Conservation (phyloP, 1,140 invertebrate genomes). For the Aphaenogaster rudis region DNA sequence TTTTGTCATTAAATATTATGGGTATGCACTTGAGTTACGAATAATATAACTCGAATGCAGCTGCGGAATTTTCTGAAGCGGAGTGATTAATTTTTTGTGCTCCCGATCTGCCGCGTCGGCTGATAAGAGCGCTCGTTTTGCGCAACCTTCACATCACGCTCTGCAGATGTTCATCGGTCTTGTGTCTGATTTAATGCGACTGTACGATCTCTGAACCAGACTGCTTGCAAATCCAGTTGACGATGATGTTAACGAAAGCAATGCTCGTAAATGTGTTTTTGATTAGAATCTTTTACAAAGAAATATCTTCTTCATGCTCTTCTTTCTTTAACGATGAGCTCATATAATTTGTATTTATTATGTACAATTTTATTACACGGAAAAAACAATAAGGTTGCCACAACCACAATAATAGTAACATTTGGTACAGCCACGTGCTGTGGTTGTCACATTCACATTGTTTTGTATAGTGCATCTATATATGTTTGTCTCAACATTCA, state of each 20-base stretch:
- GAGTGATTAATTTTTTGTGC: slow-evolving; percentile 35
- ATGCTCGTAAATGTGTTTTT: slow-evolving; percentile 4
- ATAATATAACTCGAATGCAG: slow-evolving; percentile 24
- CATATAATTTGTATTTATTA: background rate
- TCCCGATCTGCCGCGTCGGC: slow-evolving; percentile 37
- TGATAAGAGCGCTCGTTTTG: slow-evolving; percentile 49
- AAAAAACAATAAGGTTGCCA: too few relatives aligned
- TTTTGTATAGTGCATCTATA: too few relatives aligned
- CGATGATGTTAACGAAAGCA: slow-evolving; percentile 27
- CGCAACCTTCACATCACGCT: slow-evolving; percentile 38
- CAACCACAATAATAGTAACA: too few relatives aligned
- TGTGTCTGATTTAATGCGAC: slow-evolving; percentile 48
- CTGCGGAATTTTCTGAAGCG: slow-evolving; percentile 23
- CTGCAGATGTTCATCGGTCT: slow-evolving; percentile 48
- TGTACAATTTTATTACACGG: background rate
- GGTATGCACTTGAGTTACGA: background rate
- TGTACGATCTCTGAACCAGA: slow-evolving; percentile 29
- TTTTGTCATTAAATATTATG: background rate
- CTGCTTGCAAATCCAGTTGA: slow-evolving; percentile 12
- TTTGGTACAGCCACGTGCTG: too few relatives aligned
- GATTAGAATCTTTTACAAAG: background rate
- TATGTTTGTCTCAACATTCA: too few relatives aligned
- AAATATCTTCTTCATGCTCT: background rate
- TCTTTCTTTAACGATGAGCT: background rate
- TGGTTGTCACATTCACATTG: too few relatives aligned